These are phyloP conservation scores for Euplagia quadripunctaria DNA, from an alignment of 2,888 invertebrate species.

Conservation along the genomic window DNA sequence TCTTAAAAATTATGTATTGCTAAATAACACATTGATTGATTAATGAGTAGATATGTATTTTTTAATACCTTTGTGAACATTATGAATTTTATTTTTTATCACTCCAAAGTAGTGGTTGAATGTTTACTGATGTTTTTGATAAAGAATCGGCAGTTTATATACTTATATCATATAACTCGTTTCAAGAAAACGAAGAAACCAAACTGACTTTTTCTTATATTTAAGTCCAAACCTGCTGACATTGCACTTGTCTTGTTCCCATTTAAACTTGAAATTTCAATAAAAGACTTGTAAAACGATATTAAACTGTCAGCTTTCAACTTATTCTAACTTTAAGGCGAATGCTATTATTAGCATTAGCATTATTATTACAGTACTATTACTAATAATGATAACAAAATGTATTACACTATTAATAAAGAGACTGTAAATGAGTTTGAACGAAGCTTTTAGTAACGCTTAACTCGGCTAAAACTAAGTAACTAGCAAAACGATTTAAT, in stretches of 20 bases:
- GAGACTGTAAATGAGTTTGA: too few relatives aligned
- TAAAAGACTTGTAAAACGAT: neutral
- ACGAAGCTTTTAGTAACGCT: too few relatives aligned
- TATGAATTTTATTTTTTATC: neutral
- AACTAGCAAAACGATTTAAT: too few relatives aligned
- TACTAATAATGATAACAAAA: too few relatives aligned
- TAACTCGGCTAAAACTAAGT: too few relatives aligned
- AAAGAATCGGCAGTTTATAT: neutral
- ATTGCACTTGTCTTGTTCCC: neutral
- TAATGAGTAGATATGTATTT: neutral
- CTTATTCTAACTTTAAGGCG: too few relatives aligned
- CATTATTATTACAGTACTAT: too few relatives aligned
- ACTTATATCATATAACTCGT: neutral
- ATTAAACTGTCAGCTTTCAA: neutral
- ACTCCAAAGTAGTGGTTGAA: neutral
- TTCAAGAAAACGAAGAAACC: neutral
- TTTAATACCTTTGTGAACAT: neutral
- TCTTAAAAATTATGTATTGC: neutral
- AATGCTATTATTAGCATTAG: too few relatives aligned
- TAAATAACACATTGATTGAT: neutral
- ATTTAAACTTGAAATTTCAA: neutral
- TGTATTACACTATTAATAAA: too few relatives aligned
- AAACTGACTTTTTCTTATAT: neutral
- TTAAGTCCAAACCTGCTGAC: neutral
- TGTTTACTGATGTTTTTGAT: neutral